phyloP scores from a whole-genome alignment of 2,888 invertebrate species.

The Microchrysa polita region DNA sequence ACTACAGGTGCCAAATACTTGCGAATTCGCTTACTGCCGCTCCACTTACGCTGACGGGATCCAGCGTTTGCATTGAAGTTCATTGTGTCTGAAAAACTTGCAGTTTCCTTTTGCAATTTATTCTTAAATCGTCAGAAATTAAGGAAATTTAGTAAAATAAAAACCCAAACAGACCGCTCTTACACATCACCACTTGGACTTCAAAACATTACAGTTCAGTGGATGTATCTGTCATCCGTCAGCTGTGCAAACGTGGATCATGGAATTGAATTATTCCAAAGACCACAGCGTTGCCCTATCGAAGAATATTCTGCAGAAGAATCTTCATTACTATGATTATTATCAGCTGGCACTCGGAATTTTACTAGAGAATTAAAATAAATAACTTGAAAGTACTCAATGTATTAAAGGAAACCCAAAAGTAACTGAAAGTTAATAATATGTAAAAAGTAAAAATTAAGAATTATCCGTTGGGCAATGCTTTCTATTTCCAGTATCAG shows the following conservation, averaged over 20 bases:
- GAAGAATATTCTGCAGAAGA: no score
- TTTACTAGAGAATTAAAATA: no score
- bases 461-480: slow-evolving; percentile 4
- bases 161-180: slow-evolving; percentile 42
- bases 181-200: slow-evolving; percentile 54
- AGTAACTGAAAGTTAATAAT: no score
- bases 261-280: no score
- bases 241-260: background rate
- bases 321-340: no score
- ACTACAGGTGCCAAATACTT: background rate
- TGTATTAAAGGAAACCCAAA: no score
- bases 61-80: slow-evolving; percentile 62
- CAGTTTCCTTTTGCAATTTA: background rate
- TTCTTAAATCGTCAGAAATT: slow-evolving; percentile 7
- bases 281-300: no score
- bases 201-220: slow-evolving; percentile 28
- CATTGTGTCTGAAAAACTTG: slow-evolving; percentile 55
- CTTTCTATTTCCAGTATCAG: slow-evolving; percentile 3
- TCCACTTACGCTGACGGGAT: slow-evolving; percentile 63
- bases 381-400: no score
- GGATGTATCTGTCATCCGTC: background rate
- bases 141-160: slow-evolving; percentile 41
- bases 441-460: no score
- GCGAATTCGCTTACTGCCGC: slow-evolving; percentile 60
- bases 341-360: background rate